Base-by-base conservation (phyloP, 1,140 invertebrate genomes). In the Portunus trituberculatus region DNA sequence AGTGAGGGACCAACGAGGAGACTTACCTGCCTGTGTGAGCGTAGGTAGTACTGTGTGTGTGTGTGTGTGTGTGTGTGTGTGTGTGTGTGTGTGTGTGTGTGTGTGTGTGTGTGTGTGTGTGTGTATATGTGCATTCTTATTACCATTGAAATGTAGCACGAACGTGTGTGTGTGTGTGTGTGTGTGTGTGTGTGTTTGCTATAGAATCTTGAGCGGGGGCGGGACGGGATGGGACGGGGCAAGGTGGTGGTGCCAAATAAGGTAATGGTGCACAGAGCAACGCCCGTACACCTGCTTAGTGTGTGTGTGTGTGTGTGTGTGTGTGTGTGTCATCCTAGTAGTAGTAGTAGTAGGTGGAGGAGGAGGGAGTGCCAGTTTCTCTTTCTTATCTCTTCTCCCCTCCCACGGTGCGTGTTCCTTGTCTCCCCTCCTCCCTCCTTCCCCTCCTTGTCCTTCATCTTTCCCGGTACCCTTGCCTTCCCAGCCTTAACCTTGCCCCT, bases 81-180 rank as follows among this genome's bases (percentile, higher is more conserved):
- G 83, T 84, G 83, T 84, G 83, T 84, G 83, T 84, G 83, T 84
- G 83, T 84, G 83, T 84, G 83, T 84, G 83, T 87, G 84, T 87
- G 84, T 32, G 84, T 32, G 84, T 87, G 84, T 87, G 84, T 31
- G 39, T 87, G 84, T 87, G 31, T 32, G 84, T 87, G 84, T 87
- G 84, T 6, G 84, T 87, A 8, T 87, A 87, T 87, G 31, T 87
- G 39, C 39, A 28, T 87, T 32, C 39, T 16, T 87, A 87, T 87
- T 32, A 39, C 31, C 39, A 46, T 87, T 14, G 31, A 31, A 39
- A 46, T 87, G 39, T 87, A 28, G 84, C 39, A 31, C 39, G 84
- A 16, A 20, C 39, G 84, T 87, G 84, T 87, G 84, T 87, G 39
- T 87, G 84, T 39, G 83, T 84, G 83, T 16, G 31, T 28, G 76